These are phyloP conservation scores for Hippocampus barbouri DNA, from an alignment of 2,113 vertebrate genomes.

Conservation along the genomic window DNA sequence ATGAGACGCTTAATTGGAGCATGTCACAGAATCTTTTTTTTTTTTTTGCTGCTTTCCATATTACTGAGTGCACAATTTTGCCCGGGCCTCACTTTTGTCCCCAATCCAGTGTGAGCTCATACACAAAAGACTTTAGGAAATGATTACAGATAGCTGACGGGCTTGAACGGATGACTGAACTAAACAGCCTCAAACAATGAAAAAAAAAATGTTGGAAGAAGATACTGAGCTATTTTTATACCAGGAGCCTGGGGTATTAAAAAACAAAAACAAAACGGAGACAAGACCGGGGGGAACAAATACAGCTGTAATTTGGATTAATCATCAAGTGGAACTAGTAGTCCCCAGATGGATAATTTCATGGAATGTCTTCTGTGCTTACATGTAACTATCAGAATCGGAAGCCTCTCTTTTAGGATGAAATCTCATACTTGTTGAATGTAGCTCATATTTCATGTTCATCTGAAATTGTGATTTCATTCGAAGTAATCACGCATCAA, in stretches of 20 bases:
- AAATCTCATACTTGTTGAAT: too few species aligned
- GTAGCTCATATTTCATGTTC: neutral
- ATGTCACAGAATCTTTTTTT: conserved; percentile 17
- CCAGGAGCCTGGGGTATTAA: neutral
- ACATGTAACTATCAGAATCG: neutral
- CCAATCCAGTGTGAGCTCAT: conserved; percentile 25
- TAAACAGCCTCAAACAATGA: conserved; percentile 34
- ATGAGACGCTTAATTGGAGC: conserved; percentile 47
- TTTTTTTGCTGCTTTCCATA: conserved; percentile 29
- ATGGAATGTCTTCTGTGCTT: neutral
- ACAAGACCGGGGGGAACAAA: conserved; percentile 7
- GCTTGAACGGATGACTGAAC: conserved; percentile 46
- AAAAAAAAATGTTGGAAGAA: conserved; percentile 11
- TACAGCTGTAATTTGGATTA: conserved; percentile 8
- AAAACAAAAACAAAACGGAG: neutral
- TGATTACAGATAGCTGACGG: conserved; percentile 45
- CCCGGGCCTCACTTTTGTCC: conserved; percentile 20
- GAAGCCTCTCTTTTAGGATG: too few species aligned
- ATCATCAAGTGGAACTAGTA: neutral
- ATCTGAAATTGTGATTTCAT: neutral
- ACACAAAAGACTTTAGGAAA: conserved; percentile 34
- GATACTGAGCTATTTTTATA: conserved; percentile 38
- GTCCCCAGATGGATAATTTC: neutral
- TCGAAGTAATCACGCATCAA: neutral
- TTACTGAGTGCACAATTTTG: conserved; percentile 37